Base-by-base conservation (phyloP, 2,888 invertebrate genomes). In the Polia nebulosa region DNA sequence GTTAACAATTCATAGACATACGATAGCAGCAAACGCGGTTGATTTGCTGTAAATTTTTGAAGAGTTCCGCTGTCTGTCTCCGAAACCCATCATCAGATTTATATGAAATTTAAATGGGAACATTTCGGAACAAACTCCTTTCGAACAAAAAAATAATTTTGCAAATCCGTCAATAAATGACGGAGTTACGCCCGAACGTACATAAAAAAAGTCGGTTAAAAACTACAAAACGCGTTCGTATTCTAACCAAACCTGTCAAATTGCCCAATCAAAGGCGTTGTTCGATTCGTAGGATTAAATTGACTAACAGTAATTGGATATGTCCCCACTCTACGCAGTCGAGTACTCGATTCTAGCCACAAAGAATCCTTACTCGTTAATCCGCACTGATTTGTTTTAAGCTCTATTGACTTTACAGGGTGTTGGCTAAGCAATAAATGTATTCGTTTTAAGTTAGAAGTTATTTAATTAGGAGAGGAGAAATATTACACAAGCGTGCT, bases 211-310 rank as follows among this genome's bases (percentile, higher is more conserved):
- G n/a, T n/a, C n/a, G n/a, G n/a, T n/a, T n/a, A 58, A 72, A 60
- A 45, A 36, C 27, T 11, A 63, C 22, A 20, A 32, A 51, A 29
- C 44, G 9, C 22, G 25, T 71, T 66, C 13, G 32, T 44, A 55
- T 29, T 62, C 47, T 34, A 65, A 45, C 9, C 39, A 76, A 83
- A 79, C 80, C 85, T 74, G 77, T 83, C 76, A 85, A 88, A 87
- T 87, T 83, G 84, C 73, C 79, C 81, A 85, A 84, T 82, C 83
- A 81, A 73, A 87, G 83, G 89, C 86, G 89, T 85, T 76, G 81
- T 83, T 60, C 76, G 69, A 82, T 80, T 80, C 71, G 62, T 64
- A 63, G 69, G 80, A 76, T 76, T 76, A 82, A 79, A 76, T 72
- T 72, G 70, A 79, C 70, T 76, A 76, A 79, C 76, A 73, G 83